Evolutionary conservation across 2,888 invertebrate species (phyloP), one percentile per base, ranked within the genome.

Genomic region (Eupithecia exiguata): DNA sequence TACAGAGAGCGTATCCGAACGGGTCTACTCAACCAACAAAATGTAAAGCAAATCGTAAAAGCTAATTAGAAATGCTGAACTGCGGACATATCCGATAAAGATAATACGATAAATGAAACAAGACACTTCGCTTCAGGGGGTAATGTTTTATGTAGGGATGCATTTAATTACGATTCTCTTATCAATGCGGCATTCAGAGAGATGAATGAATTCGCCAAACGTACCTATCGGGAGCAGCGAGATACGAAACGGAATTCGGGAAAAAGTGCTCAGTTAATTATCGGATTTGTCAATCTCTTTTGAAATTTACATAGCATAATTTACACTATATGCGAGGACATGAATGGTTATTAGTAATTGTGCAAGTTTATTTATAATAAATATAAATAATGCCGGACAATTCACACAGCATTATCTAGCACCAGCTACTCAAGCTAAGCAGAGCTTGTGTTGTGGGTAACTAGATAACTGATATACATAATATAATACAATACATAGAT

Each of bases 141-240:
- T 90, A 86, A 92, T 92, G 92, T 92, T 90, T 93, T 89, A 92
- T 93, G 91, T 87, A 91, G 81, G 84, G 81, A 80, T 82, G 85
- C 84, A 88, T 88, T 88, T 88, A 86, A 89, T 91, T 89, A 87
- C 83, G 81, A 82, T 83, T 81, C 85, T 86, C 85, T 87, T 89
- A 87, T 88, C 87, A 86, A 83, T 78, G 79, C 81, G 82, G 73
- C 71, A 78, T 71, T 73, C 78, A 73, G 68, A 69, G 69, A 73
- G 78, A 82, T 81, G 79, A 81, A 84, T 82, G 77, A 81, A 79
- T 78, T 78, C 72, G 78, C 70, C n/a, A 72, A 72, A 72, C 74
- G 74, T 67, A 79, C 35, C 66, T 66, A 21, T 76, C 62, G 67
- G 66, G 25, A 65, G 18, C 58, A 61, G 30, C 14, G 53, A 43